A percentile compares a stretch with the other conserved stretches of the same genome.
These are phyloP conservation scores for Eupithecia exiguata DNA, from an alignment of 2,888 invertebrate genomes.

Conservation along the genomic window DNA sequence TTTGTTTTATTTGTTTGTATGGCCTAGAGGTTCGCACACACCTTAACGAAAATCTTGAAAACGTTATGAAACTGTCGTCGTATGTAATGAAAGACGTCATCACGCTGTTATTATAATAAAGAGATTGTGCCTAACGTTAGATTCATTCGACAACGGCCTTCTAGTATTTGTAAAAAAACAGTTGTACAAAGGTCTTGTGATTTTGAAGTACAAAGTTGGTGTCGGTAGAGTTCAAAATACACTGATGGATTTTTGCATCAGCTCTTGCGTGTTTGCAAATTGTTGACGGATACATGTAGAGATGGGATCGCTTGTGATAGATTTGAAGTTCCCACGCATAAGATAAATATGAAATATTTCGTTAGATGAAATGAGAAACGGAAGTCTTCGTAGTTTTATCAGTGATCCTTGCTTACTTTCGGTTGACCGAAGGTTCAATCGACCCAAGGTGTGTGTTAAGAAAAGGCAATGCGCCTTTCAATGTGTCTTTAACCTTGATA, in stretches of 20 bases:
- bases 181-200: slow-evolving; percentile 65
- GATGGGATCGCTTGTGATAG: slow-evolving; percentile 30
- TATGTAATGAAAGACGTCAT: neutral
- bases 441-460: neutral
- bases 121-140: slow-evolving; percentile 15
- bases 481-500: slow-evolving; percentile 17
- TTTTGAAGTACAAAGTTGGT: slow-evolving; percentile 76
- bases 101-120: neutral
- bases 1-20: too few species aligned
- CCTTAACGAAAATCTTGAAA: neutral
- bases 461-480: slow-evolving; percentile 3
- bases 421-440: neutral
- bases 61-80: neutral
- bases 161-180: slow-evolving; percentile 42
- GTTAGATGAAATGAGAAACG: slow-evolving; percentile 3
- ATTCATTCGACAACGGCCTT: slow-evolving; percentile 34
- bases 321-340: slow-evolving; percentile 25
- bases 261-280: slow-evolving; percentile 14
- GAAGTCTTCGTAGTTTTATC: neutral
- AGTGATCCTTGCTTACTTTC: slow-evolving; percentile 9
- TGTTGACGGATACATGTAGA: slow-evolving; percentile 13
- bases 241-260: slow-evolving; percentile 8
- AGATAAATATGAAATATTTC: neutral
- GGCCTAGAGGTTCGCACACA: too few species aligned
- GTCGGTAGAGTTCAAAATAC: slow-evolving; percentile 53